phyloP scores from a whole-genome alignment of 2,113 vertebrate genomes.

The Trematomus loennbergii region DNA sequence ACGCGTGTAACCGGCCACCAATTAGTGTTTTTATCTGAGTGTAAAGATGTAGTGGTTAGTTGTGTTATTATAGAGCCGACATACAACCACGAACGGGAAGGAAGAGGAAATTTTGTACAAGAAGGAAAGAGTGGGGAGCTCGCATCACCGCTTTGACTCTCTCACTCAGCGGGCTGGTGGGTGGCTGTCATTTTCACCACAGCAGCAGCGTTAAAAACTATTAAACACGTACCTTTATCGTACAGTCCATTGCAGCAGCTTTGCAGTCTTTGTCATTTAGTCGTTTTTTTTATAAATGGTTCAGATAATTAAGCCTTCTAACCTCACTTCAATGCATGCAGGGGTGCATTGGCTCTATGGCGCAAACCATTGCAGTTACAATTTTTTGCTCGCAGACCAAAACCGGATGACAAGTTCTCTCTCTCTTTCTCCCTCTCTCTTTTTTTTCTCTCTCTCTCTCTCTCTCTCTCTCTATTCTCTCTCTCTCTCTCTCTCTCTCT shows the following conservation, averaged over 20 bases:
- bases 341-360: constrained; percentile 79
- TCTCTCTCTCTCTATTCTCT: constrained; percentile 65
- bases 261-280: constrained; percentile 77
- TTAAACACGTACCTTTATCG: constrained; percentile 87
- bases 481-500: constrained; percentile 51
- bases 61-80: constrained; percentile 90
- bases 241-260: constrained; percentile 86
- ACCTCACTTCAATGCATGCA: constrained; percentile 75
- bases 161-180: constrained; percentile 78
- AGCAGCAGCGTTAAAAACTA: constrained; percentile 40
- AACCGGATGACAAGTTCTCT: constrained; percentile 83
- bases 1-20: constrained; percentile 65
- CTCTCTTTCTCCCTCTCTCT: constrained; percentile 26
- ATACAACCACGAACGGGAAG: constrained; percentile 93
- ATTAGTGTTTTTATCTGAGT: constrained; percentile 79
- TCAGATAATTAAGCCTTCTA: constrained; percentile 48
- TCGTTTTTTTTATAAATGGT: constrained; percentile 57
- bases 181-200: constrained; percentile 74
- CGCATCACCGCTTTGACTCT: constrained; percentile 85
- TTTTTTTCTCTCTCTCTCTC: constrained; percentile 43
- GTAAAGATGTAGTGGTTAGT: constrained; percentile 87
- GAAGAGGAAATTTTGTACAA: constrained; percentile 93
- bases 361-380: constrained; percentile 83
- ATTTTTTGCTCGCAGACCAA: constrained; percentile 81
- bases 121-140: constrained; percentile 92